Conservation (phyloP, 2,888 invertebrate genomes). For the Anagyrus pseudococci region DNA sequence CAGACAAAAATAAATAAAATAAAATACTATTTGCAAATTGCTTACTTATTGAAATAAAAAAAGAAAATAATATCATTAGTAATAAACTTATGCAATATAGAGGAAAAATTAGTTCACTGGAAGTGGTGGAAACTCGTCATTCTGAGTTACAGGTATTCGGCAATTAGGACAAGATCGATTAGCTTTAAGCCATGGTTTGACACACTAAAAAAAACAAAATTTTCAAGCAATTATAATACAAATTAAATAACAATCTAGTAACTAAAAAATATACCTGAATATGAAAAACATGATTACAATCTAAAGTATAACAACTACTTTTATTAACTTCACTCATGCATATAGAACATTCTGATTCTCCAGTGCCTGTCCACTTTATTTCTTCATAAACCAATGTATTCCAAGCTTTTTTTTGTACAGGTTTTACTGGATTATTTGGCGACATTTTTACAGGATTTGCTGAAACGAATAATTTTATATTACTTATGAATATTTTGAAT, state of each 20-base stretch:
- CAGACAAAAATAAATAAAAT: neutral
- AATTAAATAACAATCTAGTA: neutral
- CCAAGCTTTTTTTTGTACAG: conserved; percentile 41
- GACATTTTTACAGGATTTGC: too few relatives aligned
- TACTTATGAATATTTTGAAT: neutral
- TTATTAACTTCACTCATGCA: conserved; percentile 40
- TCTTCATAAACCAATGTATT: conserved; percentile 26
- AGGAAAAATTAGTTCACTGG: conserved; percentile 22
- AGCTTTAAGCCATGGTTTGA: conserved; percentile 45
- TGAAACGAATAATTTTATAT: neutral
- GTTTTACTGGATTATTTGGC: neutral
- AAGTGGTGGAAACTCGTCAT: conserved; percentile 50
- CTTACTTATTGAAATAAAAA: conserved; percentile 5
- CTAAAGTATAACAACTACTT: conserved; percentile 38
- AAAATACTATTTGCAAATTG: neutral
- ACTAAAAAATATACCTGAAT: conserved; percentile 38
- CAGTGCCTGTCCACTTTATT: conserved; percentile 21
- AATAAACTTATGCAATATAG: conserved; percentile 3
- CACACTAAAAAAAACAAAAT: conserved; percentile 45
- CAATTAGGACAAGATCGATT: conserved; percentile 49
- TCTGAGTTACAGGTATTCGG: conserved; percentile 42
- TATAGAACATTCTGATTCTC: conserved; percentile 47
- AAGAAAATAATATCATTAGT: conserved; percentile 7
- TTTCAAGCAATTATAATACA: neutral
- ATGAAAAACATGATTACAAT: conserved; percentile 49